Evolutionary conservation across 2,888 invertebrate species (phyloP).

Genomic region (Xanthia icteritia): DNA sequence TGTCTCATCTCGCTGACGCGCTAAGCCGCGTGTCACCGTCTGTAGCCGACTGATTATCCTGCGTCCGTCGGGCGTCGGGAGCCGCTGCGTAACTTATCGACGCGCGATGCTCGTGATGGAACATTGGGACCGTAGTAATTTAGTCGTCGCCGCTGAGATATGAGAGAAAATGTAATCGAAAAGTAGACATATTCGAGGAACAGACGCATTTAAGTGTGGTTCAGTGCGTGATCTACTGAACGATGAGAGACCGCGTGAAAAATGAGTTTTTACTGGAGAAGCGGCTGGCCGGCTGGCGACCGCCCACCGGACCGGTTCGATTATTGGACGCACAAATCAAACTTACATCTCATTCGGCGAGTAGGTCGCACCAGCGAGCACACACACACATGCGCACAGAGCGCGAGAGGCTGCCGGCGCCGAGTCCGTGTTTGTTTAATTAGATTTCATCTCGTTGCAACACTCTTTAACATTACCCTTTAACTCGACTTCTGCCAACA

Average conservation of each 20-base stretch:
- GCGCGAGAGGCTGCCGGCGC: background rate
- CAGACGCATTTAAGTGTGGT: slow-evolving; percentile 79
- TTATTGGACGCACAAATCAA: slow-evolving; percentile 81
- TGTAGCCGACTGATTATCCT: slow-evolving; percentile 10
- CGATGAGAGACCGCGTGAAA: slow-evolving; percentile 66
- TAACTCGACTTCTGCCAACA: slow-evolving; percentile 38
- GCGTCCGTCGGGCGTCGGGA: slow-evolving; percentile 20
- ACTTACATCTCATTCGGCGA: slow-evolving; percentile 69
- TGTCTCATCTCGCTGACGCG: slow-evolving; percentile 16
- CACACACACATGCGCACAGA: background rate
- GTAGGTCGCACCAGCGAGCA: background rate
- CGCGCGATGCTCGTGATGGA: slow-evolving; percentile 26
- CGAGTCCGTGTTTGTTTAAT: slow-evolving; percentile 36
- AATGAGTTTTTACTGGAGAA: slow-evolving; percentile 63
- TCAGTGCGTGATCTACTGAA: slow-evolving; percentile 77
- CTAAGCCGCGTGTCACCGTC: slow-evolving; percentile 19
- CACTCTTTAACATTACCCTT: slow-evolving; percentile 68
- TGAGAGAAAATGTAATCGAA: slow-evolving; percentile 65
- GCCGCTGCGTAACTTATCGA: slow-evolving; percentile 36
- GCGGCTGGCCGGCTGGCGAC: slow-evolving; percentile 23
- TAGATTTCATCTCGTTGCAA: slow-evolving; percentile 38
- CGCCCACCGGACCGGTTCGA: slow-evolving; percentile 21
- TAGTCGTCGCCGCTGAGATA: slow-evolving; percentile 51
- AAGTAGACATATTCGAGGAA: slow-evolving; percentile 68
- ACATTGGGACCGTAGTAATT: slow-evolving; percentile 20